Evolutionary conservation across 2,888 invertebrate species (phyloP).

Genomic region (Drosophila mayaguana): DNA sequence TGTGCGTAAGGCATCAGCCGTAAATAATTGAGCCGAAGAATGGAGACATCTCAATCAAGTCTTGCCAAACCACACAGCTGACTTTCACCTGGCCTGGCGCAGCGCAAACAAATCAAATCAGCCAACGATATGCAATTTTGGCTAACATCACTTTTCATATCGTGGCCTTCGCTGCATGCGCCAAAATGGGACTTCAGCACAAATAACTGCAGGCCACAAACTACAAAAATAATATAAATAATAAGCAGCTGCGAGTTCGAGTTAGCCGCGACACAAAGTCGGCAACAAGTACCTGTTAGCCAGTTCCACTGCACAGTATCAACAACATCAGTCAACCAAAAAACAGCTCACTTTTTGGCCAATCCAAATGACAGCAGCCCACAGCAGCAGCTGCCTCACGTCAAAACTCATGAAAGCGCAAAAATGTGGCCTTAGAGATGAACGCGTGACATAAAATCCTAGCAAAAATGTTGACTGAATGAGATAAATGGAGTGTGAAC

Average conservation of each 20-base stretch:
- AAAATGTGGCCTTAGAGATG: conserved; percentile 35
- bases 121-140: conserved; percentile 44
- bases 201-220: conserved; percentile 22
- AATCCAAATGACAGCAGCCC: conserved; percentile 32
- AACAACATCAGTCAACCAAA: conserved; percentile 43
- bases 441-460: conserved; percentile 21
- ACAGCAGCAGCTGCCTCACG: conserved; percentile 28
- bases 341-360: conserved; percentile 35
- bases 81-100: conserved; percentile 54
- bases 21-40: conserved; percentile 59
- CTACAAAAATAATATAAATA: conserved; percentile 5
- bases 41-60: conserved; percentile 50
- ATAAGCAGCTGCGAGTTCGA: conserved; percentile 28
- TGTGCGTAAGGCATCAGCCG: conserved; percentile 17
- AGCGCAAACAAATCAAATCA: conserved; percentile 53
- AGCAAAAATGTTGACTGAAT: background rate
- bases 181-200: conserved; percentile 21
- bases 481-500: background rate
- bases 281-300: conserved; percentile 37
- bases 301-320: conserved; percentile 22
- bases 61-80: conserved; percentile 40
- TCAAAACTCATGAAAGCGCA: conserved; percentile 31
- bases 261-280: background rate
- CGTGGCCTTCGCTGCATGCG: conserved; percentile 57
- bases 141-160: conserved; percentile 20